phyloP scores from a whole-genome alignment of 2,113 vertebrate genomes.

The Pygoscelis adeliae region DNA sequence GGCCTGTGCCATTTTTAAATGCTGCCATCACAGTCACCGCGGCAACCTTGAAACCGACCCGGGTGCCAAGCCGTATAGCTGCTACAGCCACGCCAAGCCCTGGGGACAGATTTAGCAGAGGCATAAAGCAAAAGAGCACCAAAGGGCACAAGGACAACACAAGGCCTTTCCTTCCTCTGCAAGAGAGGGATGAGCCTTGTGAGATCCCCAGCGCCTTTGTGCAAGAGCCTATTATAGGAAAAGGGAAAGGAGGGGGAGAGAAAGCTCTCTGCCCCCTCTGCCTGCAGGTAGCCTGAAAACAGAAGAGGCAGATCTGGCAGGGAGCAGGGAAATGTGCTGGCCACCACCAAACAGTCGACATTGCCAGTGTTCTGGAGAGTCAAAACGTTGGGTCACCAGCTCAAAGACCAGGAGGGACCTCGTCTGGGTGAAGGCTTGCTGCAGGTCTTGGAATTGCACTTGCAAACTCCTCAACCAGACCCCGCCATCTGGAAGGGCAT shows the following conservation, averaged over 20 bases:
- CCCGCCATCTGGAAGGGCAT: neutral
- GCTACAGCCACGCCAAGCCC: neutral
- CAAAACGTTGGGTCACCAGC: neutral
- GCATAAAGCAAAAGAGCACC: neutral
- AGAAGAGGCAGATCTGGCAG: neutral
- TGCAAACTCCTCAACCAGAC: neutral
- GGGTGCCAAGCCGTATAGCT: neutral
- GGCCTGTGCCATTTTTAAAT: conserved; percentile 30
- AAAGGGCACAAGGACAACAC: neutral
- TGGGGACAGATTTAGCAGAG: neutral
- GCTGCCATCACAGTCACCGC: neutral
- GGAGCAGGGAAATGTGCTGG: neutral
- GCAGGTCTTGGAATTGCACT: neutral
- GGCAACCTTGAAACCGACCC: neutral
- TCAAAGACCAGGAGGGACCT: neutral
- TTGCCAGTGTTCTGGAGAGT: neutral
- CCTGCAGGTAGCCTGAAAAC: neutral
- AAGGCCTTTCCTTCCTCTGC: neutral
- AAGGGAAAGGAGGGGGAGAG: neutral
- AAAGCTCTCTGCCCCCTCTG: neutral
- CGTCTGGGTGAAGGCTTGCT: neutral
- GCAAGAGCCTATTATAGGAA: neutral
- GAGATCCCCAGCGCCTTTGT: neutral
- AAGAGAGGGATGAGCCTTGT: neutral
- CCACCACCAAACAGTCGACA: neutral